Percentiles rank a stretch among this genome's conserved stretches.
These are phyloP conservation scores for Loripinus fragilis DNA, from an alignment of 2,888 invertebrate species.

Conservation along the genomic window DNA sequence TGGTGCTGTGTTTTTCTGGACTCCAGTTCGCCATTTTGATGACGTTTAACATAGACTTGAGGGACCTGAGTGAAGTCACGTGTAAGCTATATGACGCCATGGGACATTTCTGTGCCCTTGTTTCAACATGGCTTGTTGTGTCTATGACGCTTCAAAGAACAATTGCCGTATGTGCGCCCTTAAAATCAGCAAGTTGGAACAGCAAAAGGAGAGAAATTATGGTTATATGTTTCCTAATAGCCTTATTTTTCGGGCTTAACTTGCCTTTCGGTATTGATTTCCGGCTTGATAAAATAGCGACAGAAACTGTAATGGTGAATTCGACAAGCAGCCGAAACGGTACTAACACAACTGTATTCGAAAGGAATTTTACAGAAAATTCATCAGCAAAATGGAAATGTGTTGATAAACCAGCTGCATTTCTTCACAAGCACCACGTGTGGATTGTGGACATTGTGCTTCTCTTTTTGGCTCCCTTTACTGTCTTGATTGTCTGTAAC, in stretches of 20 bases:
- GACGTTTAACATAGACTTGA: background rate
- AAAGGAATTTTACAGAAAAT: background rate
- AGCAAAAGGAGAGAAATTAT: background rate
- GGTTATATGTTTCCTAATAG: background rate
- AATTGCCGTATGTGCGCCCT: background rate
- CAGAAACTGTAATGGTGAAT: background rate
- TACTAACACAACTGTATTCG: background rate
- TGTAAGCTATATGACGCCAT: background rate
- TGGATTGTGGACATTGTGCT: background rate
- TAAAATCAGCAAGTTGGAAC: background rate
- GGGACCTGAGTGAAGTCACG: background rate
- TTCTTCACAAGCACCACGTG: background rate
- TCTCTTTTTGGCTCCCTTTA: background rate
- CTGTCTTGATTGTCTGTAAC: background rate
- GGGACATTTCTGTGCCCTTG: background rate
- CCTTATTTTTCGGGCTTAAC: background rate
- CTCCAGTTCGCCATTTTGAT: background rate
- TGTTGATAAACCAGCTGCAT: background rate
- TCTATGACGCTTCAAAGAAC: background rate
- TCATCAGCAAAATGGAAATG: background rate
- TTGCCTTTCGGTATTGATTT: background rate
- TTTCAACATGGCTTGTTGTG: conserved; percentile 7
- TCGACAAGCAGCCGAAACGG: background rate
- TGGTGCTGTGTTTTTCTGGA: background rate
- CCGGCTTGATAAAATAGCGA: background rate